Evolutionary conservation across 1,140 invertebrate genomes (phyloP).

Genomic region (Limonius californicus): DNA sequence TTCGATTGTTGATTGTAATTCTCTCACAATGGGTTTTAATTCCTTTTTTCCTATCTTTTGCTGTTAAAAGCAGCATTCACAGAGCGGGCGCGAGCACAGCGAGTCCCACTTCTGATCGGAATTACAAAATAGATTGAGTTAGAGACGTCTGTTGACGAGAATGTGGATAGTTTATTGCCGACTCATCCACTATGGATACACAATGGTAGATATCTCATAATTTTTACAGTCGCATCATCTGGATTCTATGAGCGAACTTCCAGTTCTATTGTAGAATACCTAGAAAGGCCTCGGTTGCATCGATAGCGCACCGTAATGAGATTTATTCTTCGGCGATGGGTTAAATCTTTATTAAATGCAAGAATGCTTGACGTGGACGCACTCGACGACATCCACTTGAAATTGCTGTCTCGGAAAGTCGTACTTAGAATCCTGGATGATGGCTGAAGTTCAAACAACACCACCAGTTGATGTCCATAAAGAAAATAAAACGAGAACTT

Average conservation of each 20-base stretch:
- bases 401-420: not conserved
- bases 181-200: not conserved
- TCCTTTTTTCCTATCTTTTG: too few relatives aligned
- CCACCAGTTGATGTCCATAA: not conserved
- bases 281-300: not conserved
- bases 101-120: constrained; percentile 14
- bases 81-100: not conserved
- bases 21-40: not conserved
- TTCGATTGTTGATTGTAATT: too few relatives aligned
- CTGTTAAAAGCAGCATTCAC: too few relatives aligned
- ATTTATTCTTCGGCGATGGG: constrained; percentile 1
- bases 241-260: constrained; percentile 4
- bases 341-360: constrained; percentile 14
- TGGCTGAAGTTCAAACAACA: not conserved
- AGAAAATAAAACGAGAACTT: too few relatives aligned
- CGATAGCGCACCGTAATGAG: constrained; percentile 9
- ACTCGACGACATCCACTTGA: not conserved
- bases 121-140: constrained; percentile 20
- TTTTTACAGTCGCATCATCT: constrained; percentile 7
- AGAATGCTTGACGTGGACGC: not conserved
- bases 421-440: not conserved
- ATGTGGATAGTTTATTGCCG: constrained; percentile 17
- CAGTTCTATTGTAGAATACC: not conserved
- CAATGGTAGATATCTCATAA: constrained; percentile 20
- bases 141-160: constrained; percentile 18